A percentile compares a stretch with the other conserved stretches of the same genome.
phyloP scores from a whole-genome alignment of 53 echinoderm and acorn worm species.

The Holothuria leucospilota region DNA sequence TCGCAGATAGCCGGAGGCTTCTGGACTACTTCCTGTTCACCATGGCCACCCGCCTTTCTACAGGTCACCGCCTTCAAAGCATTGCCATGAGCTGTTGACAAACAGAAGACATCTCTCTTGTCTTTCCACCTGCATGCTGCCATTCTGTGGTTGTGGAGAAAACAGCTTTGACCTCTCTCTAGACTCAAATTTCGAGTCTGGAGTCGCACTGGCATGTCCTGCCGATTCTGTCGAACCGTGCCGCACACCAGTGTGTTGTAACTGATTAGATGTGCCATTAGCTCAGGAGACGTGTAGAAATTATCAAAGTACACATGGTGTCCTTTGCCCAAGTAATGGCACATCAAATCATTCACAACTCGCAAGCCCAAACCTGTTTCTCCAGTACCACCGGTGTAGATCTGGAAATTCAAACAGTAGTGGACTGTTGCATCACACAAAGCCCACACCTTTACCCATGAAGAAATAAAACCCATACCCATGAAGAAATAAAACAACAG shows the following conservation, averaged over 20 bases:
- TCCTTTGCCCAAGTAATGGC: too few species aligned
- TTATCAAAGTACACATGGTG: too few species aligned
- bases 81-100: conserved; percentile 44
- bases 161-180: neutral
- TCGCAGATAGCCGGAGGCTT: conserved; percentile 9
- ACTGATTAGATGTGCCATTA: conserved; percentile 19
- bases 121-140: conserved; percentile 47
- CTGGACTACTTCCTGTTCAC: neutral
- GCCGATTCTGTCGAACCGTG: conserved; percentile 21
- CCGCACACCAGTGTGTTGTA: conserved; percentile 29
- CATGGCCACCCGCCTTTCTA: neutral
- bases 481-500: too few species aligned
- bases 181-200: neutral
- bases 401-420: conserved; percentile 21
- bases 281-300: conserved; percentile 31
- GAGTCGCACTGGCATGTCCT: conserved; percentile 18
- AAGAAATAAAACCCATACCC: too few species aligned
- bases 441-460: conserved; percentile 35
- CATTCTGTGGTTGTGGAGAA: conserved; percentile 18
- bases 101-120: conserved; percentile 41
- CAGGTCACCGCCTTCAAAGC: neutral
- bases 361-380: conserved; percentile 23
- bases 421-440: too few species aligned
- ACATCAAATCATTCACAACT: conserved; percentile 47
- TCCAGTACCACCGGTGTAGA: conserved; percentile 41